Evolutionary conservation across 1,140 invertebrate species (phyloP).

Genomic region (Parapsyche elsis): DNA sequence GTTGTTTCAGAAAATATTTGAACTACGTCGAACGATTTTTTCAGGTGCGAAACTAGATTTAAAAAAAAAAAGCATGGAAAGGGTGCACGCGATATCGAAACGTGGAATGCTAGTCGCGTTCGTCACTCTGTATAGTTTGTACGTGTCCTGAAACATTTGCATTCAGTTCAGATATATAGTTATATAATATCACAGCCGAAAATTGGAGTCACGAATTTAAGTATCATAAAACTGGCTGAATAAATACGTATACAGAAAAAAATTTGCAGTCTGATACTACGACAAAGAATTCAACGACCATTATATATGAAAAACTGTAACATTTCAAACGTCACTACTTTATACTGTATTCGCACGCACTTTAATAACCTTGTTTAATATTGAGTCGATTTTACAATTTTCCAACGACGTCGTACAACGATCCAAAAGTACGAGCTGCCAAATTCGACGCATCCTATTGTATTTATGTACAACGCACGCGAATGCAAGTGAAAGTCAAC

Average conservation of each 20-base stretch:
- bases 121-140: slow-evolving; percentile 11
- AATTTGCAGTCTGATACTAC: background rate
- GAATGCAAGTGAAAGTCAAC: background rate
- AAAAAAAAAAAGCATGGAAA: slow-evolving; percentile 17
- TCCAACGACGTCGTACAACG: too few species aligned
- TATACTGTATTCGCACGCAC: background rate
- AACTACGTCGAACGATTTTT: background rate
- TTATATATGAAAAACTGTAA: background rate
- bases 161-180: background rate
- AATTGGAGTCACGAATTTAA: slow-evolving; percentile 25
- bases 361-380: background rate
- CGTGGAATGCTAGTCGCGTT: slow-evolving; percentile 15
- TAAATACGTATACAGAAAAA: background rate
- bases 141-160: slow-evolving; percentile 26
- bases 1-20: slow-evolving; percentile 41
- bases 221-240: background rate
- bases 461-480: background rate
- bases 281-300: background rate
- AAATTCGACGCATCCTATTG: background rate
- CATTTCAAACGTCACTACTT: background rate
- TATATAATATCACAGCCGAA: slow-evolving; percentile 5
- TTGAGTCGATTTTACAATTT: too few species aligned
- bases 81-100: slow-evolving; percentile 2
- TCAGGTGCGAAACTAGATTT: background rate
- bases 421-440: background rate